Conservation (phyloP, 2,113 vertebrate genomes). For the Periophthalmus modestus region DNA sequence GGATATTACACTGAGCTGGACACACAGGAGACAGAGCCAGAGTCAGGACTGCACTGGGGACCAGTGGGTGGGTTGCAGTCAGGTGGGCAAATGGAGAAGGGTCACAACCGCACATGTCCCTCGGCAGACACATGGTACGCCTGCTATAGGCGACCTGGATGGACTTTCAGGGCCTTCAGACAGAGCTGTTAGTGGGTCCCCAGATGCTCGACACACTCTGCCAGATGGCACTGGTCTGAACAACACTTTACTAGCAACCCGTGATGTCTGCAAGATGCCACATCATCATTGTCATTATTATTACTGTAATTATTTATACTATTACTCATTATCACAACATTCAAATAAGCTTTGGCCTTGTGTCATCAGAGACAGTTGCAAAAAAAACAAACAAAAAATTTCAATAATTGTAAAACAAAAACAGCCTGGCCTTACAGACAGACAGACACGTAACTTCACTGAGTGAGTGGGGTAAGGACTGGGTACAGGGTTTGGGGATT, state of each 20-base stretch:
- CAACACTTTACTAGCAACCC: slow-evolving; percentile 67
- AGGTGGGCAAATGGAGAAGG: background rate
- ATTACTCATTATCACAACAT: slow-evolving; percentile 72
- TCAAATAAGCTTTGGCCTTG: slow-evolving; percentile 76
- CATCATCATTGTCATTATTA: slow-evolving; percentile 44
- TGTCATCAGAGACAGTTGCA: slow-evolving; percentile 72
- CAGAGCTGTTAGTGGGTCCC: slow-evolving; percentile 51
- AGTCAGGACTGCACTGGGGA: slow-evolving; percentile 52
- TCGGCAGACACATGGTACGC: slow-evolving; percentile 51
- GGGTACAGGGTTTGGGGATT: slow-evolving; percentile 48
- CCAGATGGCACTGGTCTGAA: slow-evolving; percentile 58
- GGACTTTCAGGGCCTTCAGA: slow-evolving; percentile 47
- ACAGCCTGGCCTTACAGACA: slow-evolving; percentile 64
- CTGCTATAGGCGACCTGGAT: slow-evolving; percentile 59
- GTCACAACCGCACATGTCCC: slow-evolving; percentile 64
- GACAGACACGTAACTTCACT: slow-evolving; percentile 65
- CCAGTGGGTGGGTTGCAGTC: slow-evolving; percentile 1
- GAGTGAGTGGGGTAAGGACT: slow-evolving; percentile 41
- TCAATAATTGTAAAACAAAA: slow-evolving; percentile 60
- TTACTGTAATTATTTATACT: slow-evolving; percentile 52
- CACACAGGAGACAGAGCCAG: slow-evolving; percentile 38
- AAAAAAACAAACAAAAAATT: slow-evolving; percentile 73
- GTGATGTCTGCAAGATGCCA: slow-evolving; percentile 65
- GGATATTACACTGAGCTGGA: slow-evolving; percentile 57
- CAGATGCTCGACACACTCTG: slow-evolving; percentile 48